These are phyloP conservation scores for Acanthurus tractus DNA, from an alignment of 2,797 vertebrate genomes.

Conservation along the genomic window DNA sequence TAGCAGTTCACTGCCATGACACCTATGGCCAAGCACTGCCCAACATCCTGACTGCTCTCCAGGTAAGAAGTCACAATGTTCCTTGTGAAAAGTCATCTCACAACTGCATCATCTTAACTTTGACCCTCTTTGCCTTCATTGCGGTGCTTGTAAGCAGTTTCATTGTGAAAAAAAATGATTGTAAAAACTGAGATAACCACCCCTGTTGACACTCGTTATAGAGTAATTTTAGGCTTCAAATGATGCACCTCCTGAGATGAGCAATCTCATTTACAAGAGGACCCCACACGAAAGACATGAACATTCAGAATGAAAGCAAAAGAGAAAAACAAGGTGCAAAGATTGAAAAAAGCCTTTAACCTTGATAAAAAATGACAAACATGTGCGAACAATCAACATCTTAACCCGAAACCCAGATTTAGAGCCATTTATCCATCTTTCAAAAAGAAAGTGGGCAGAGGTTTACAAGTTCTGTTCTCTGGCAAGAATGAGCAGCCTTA, in stretches of 20 bases:
- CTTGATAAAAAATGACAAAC: not conserved
- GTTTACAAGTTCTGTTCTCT: constrained; percentile 13
- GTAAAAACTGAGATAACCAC: not conserved
- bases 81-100: not conserved
- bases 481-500: not conserved
- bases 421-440: not conserved
- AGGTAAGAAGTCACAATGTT: constrained; percentile 84
- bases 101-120: not conserved
- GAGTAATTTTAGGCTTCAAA: not conserved
- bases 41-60: constrained; percentile 94
- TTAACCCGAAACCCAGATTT: not conserved
- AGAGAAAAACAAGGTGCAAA: not conserved
- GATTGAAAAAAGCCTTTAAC: not conserved
- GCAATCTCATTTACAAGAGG: not conserved
- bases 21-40: constrained; percentile 96
- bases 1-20: constrained; percentile 96
- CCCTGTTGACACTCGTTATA: not conserved
- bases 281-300: not conserved
- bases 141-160: not conserved
- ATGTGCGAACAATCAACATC: not conserved
- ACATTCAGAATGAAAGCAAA: not conserved
- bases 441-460: not conserved
- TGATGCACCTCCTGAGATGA: not conserved
- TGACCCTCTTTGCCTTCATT: not conserved
- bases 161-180: not conserved